Base-by-base conservation (phyloP, 2,797 vertebrate genomes). In the Cynodonichthys magdalenae region DNA sequence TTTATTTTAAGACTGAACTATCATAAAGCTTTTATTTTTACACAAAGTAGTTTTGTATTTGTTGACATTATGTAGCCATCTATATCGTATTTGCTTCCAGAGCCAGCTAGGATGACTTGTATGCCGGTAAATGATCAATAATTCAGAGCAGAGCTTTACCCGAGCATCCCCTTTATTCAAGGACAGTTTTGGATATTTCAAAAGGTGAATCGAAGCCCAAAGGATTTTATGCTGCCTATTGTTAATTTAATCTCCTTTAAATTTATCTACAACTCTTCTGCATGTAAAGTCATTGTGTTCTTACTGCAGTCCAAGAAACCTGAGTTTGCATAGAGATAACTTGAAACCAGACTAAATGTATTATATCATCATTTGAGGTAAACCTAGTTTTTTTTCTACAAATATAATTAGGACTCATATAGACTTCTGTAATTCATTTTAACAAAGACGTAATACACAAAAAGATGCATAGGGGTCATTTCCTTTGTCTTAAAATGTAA, bases 71-170 rank as follows among this genome's bases (percentile, higher is more conserved):
- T 31, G 2, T 6, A 5, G 14, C 34, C 9, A 12, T 39, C 2
- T 39, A 49, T 14, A 39, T 29, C 17, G 11, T 39, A 15, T 31
- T 27, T 2, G 28, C 59, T 63, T 18, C n/a, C 17, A 5, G 14
- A 68, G 73, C 69, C 74, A 77, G 54, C 57, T 15, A 65, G 63
- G 61, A 75, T 80, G 73, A 78, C 71, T 84, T 59, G 73, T 80
- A 64, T 85, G 68, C 69, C 66, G 70, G 79, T 79, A 77, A 85
- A 80, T 78, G 6, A 78, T 92, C 58, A 86, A 87, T 91, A 75
- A 90, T 90, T 89, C 71, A 91, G 71, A 54, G 63, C 44, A 49
- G 44, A 57, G 54, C 59, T 81, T 72, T 55, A 59, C 46, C 56
- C 46, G 0, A 28, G 51, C 69, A 56, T 76, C 63, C 55, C 62